Evolutionary conservation across 2,888 invertebrate genomes (phyloP).

Genomic region (Cancer borealis): DNA sequence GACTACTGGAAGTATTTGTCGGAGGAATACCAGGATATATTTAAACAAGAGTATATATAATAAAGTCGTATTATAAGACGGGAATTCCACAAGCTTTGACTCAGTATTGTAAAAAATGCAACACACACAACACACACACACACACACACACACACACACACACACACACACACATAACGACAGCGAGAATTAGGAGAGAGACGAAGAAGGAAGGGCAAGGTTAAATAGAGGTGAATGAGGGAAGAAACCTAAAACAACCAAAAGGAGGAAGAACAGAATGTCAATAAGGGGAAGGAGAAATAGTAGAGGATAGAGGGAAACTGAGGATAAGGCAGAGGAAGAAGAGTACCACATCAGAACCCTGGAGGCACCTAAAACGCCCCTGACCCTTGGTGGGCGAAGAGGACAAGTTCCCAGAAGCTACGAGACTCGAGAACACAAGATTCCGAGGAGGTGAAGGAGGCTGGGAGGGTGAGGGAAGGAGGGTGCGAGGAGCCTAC

Average conservation of each 20-base stretch:
- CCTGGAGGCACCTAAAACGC: constrained; percentile 17
- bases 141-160: neutral
- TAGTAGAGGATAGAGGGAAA: too few species aligned
- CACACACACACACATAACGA: neutral
- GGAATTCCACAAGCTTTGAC: too few species aligned
- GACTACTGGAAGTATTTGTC: neutral
- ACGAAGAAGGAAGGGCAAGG: neutral
- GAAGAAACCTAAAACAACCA: neutral
- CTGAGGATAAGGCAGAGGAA: too few species aligned
- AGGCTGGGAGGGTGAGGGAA: neutral
- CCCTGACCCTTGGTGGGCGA: constrained; percentile 9
- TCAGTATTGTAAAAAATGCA: neutral
- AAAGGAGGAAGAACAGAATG: neutral
- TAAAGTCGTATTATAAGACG: too few species aligned
- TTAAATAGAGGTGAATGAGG: neutral
- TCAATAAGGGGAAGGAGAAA: neutral
- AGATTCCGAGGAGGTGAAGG: constrained; percentile 1
- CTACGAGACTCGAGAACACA: constrained; percentile 3
- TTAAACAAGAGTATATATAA: too few species aligned
- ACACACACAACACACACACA: neutral
- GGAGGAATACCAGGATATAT: too few species aligned
- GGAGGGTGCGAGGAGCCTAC: neutral
- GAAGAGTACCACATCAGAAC: too few species aligned
- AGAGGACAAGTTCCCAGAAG: constrained; percentile 2
- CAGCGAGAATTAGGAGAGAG: neutral